Evolutionary conservation across 2,797 vertebrate species (phyloP).

Genomic region (Arnoldichthys spilopterus): DNA sequence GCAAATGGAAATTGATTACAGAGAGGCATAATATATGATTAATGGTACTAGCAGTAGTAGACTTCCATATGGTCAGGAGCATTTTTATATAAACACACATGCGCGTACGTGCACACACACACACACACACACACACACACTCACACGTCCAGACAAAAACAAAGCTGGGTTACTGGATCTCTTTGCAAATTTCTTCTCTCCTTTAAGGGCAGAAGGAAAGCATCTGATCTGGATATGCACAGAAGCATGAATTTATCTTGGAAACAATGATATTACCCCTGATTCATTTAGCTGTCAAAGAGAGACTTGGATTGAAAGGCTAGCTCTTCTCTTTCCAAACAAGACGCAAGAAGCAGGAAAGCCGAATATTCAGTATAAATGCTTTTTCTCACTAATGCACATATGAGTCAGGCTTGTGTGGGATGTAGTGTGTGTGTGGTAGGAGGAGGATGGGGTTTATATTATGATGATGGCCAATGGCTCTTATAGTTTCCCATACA

Average conservation of each 20-base stretch:
- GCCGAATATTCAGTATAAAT: conserved; percentile 41
- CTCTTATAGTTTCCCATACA: conserved; percentile 6
- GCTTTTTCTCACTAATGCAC: conserved; percentile 30
- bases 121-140: conserved; percentile 15
- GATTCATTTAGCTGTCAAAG: conserved; percentile 45
- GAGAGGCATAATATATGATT: neutral
- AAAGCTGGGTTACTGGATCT: conserved; percentile 6
- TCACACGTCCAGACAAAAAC: conserved; percentile 24
- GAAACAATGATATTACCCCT: conserved; percentile 16
- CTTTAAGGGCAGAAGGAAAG: conserved; percentile 36
- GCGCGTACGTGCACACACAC: neutral
- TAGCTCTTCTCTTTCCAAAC: neutral
- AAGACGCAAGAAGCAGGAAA: neutral
- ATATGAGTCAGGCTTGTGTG: neutral
- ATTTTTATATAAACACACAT: no score
- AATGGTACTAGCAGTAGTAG: neutral
- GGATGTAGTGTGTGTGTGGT: neutral
- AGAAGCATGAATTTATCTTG: conserved; percentile 37
- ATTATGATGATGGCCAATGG: conserved; percentile 4
- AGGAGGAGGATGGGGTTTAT: neutral
- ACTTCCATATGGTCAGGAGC: neutral
- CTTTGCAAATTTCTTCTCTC: conserved; percentile 32
- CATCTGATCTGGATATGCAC: conserved; percentile 47
- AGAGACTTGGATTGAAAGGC: conserved; percentile 9
- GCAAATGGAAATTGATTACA: conserved; percentile 7